A percentile compares a stretch with the other conserved stretches of the same genome.
These are phyloP conservation scores for Pardosa pseudoannulata DNA, from an alignment of 2,888 invertebrate species.

Conservation along the genomic window DNA sequence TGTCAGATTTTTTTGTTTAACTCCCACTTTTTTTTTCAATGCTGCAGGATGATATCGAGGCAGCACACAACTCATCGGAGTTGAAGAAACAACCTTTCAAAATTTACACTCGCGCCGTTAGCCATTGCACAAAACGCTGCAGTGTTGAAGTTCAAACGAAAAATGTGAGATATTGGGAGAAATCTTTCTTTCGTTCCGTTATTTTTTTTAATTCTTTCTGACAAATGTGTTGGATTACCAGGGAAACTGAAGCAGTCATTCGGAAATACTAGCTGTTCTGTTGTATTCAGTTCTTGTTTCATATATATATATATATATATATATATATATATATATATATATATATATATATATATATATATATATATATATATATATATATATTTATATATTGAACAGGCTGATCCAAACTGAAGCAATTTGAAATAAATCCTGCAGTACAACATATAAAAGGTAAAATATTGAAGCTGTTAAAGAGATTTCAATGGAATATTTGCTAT, in stretches of 20 bases:
- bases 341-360: too few species aligned
- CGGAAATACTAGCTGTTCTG: slow-evolving; percentile 25
- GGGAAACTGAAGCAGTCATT: not conserved
- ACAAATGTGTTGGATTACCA: slow-evolving; percentile 46
- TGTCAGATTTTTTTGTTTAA: slow-evolving; percentile 13
- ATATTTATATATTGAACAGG: not conserved
- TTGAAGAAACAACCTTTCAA: slow-evolving; percentile 41
- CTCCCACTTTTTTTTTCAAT: too few species aligned
- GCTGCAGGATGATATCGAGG: slow-evolving; percentile 23
- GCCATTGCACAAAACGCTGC: not conserved
- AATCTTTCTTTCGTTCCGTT: slow-evolving; percentile 18
- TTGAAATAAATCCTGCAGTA: not conserved
- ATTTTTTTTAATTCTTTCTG: not conserved
- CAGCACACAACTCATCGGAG: slow-evolving; percentile 24
- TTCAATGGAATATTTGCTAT: too few species aligned
- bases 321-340: too few species aligned
- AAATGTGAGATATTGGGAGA: not conserved
- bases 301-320: too few species aligned
- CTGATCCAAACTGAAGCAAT: not conserved
- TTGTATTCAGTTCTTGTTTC: not conserved
- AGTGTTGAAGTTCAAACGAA: slow-evolving; percentile 2
- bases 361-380: too few species aligned
- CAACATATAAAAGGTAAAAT: not conserved
- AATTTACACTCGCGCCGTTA: slow-evolving; percentile 41
- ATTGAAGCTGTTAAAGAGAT: too few species aligned